Evolutionary conservation across 2,113 vertebrate species (phyloP).

Genomic region (Poicephalus gulielmi): DNA sequence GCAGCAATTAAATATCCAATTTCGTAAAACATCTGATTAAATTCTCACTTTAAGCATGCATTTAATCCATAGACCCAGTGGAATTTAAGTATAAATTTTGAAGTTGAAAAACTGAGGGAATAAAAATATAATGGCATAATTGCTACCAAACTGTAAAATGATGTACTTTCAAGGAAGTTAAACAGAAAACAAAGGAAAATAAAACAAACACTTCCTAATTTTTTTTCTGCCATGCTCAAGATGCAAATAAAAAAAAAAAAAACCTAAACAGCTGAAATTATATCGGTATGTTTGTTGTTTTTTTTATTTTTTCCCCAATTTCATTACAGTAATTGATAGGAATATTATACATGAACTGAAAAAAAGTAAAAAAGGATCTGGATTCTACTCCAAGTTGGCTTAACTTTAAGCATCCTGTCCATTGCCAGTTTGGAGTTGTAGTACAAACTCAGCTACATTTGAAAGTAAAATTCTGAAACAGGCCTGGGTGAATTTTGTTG

Average conservation of each 20-base stretch:
- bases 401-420: background rate
- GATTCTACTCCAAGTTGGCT: background rate
- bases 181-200: background rate
- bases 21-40: slow-evolving; percentile 1
- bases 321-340: background rate
- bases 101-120: background rate
- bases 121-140: background rate
- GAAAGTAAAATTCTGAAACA: background rate
- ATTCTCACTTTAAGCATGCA: background rate
- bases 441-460: background rate
- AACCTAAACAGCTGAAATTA: rapidly evolving
- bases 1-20: background rate
- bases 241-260: background rate
- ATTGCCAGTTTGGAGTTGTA: background rate
- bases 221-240: background rate
- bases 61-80: background rate
- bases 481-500: background rate
- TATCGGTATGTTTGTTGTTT: background rate
- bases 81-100: background rate
- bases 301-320: background rate
- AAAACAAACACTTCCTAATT: background rate
- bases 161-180: background rate
- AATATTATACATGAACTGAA: background rate
- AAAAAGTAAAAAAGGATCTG: background rate
- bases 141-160: background rate